Evolutionary conservation across 2,113 vertebrate species (phyloP), one percentile per base, ranked within the genome.

Genomic region (Physeter macrocephalus): DNA sequence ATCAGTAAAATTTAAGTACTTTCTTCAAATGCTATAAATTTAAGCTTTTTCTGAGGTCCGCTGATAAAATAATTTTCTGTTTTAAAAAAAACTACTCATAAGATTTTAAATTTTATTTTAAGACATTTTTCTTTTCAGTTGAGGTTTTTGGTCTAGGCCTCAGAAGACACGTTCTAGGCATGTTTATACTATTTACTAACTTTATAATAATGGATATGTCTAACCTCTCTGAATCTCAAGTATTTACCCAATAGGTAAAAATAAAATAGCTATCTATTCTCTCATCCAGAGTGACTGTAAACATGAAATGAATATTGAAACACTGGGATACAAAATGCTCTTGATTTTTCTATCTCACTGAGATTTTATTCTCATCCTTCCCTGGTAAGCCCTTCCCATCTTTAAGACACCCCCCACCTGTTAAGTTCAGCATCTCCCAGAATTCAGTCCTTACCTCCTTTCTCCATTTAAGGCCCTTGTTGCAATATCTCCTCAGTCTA

Each of bases 51-150:
- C 15, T 88, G 29, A 78, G 13, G 36, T 39, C 29, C 52, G 1
- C 10, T 71, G 18, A 72, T 83, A 66, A 74, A 72, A 43, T 89
- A 59, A 49, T 88, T 84, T 95, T 75, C 31, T 90, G 12, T 29
- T 74, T 87, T 9, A 31, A 46, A 29, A 18, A 46, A 29, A 78
- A 46, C 12, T 69, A 46, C 12, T 69, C 0, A 3, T 61, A 93
- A 34, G 17, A 85, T 78, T 78, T 84, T 43, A 41, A 87, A 72
- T 91, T 95, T 82, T n/a, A 72, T 91, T 95, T 82, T n/a, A 95
- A 62, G 17, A 80, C 1, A 39, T n/a, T 66, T 82, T 49, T 75
- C 9, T 46, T 39, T 78, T 36, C 7, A 12, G 2, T 39, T 94
- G 20, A 59, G 8, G 23, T 64, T 12, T 88, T 41, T 52, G 25